phyloP scores from a whole-genome alignment of 1,140 invertebrate species.

The Drosophila ironensis region DNA sequence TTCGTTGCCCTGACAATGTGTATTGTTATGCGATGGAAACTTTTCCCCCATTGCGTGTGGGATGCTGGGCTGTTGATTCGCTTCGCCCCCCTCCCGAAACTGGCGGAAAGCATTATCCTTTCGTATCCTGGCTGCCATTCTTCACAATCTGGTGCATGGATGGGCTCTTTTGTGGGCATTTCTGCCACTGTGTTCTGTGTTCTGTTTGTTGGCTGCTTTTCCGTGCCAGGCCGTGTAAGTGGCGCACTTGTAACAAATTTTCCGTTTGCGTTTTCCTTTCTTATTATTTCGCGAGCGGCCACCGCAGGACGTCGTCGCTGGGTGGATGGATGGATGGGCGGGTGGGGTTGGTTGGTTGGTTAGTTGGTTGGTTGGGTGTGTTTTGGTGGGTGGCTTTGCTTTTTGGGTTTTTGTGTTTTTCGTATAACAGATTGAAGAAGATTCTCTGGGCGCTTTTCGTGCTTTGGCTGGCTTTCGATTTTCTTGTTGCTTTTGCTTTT shows the following conservation, averaged over 20 bases:
- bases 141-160: conserved; percentile 26
- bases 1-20: background rate
- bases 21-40: background rate
- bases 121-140: conserved; percentile 11
- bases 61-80: conserved; percentile 8
- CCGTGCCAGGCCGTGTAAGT: conserved; percentile 41
- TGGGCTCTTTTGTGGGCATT: background rate
- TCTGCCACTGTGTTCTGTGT: background rate
- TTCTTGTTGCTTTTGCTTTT: conserved; percentile 53
- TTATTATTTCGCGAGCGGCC: conserved; percentile 36
- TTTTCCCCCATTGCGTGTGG: background rate
- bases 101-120: background rate
- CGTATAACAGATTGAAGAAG: conserved; percentile 48
- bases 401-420: conserved; percentile 16
- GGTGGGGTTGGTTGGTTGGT: background rate
- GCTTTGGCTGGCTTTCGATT: conserved; percentile 68
- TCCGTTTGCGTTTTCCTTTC: conserved; percentile 49
- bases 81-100: background rate
- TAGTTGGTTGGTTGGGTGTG: conserved; percentile 19
- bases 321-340: conserved; percentile 47
- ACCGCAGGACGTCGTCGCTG: conserved; percentile 25
- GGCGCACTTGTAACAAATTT: conserved; percentile 49
- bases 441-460: conserved; percentile 61
- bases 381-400: conserved; percentile 32
- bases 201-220: conserved; percentile 23